These are phyloP conservation scores for Triops cancriformis DNA, from an alignment of 1,140 invertebrate genomes.

Conservation along the genomic window DNA sequence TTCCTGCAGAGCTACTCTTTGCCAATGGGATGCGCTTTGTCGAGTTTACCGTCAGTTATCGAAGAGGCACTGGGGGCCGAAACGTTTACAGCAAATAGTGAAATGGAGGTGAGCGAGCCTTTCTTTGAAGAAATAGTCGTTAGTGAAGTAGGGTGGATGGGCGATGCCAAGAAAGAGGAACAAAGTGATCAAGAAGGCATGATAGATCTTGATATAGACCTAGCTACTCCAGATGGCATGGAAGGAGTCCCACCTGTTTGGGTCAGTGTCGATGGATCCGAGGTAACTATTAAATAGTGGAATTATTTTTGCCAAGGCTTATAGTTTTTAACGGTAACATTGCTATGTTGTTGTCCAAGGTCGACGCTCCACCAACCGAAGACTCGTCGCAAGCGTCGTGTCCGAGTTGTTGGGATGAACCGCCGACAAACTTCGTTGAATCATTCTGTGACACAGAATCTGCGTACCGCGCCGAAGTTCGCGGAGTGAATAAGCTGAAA, in stretches of 20 bases:
- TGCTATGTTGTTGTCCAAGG: not conserved
- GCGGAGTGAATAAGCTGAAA: not conserved
- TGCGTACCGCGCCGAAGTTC: not conserved
- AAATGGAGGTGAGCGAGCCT: not conserved
- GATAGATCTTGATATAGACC: not conserved
- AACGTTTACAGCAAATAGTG: not conserved
- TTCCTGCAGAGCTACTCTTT: not conserved
- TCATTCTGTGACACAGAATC: not conserved
- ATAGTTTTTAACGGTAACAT: no score
- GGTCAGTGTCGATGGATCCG: not conserved
- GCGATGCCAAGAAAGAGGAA: not conserved
- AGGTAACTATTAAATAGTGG: not conserved
- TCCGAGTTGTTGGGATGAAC: not conserved
- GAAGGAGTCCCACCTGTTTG: not conserved
- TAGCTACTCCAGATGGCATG: not conserved
- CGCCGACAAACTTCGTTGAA: not conserved
- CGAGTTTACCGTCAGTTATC: not conserved
- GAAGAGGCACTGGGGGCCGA: not conserved
- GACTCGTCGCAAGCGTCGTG: not conserved
- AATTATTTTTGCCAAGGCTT: not conserved
- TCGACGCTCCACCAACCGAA: not conserved
- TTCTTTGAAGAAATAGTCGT: not conserved
- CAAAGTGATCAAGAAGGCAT: not conserved
- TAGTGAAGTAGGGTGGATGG: not conserved
- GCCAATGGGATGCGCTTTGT: not conserved